These are phyloP conservation scores for Agriotes lineatus DNA, from an alignment of 2,888 invertebrate genomes.

Conservation along the genomic window DNA sequence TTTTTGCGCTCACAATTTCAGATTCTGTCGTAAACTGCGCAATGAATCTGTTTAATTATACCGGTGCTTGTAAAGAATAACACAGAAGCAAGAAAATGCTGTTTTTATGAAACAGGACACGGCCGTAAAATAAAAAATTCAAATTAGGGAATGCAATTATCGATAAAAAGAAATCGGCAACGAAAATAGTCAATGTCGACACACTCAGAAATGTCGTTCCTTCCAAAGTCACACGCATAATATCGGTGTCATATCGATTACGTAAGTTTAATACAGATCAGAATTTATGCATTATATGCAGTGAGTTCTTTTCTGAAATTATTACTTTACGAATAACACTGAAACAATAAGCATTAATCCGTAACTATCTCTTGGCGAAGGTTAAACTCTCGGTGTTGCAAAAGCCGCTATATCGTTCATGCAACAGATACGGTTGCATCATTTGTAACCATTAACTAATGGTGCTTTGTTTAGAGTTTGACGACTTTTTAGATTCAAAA, in stretches of 20 bases:
- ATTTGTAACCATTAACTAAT: not conserved
- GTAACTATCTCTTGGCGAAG: conserved; percentile 11
- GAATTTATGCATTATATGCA: not conserved
- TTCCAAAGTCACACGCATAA: not conserved
- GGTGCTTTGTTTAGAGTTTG: not conserved
- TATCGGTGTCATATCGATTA: too few species aligned
- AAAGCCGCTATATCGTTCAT: not conserved
- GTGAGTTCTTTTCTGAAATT: not conserved
- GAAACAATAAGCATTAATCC: conserved; percentile 8
- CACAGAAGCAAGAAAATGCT: conserved; percentile 12
- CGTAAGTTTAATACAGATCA: not conserved
- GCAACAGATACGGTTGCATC: conserved; percentile 4
- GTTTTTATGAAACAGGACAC: conserved; percentile 23
- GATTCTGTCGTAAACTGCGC: conserved; percentile 31
- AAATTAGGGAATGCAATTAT: conserved; percentile 19
- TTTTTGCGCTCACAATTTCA: conserved; percentile 29
- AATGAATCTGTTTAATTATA: conserved; percentile 25
- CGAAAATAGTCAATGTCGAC: conserved; percentile 1
- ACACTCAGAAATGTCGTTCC: not conserved
- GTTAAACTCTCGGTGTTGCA: conserved; percentile 1
- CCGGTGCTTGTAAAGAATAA: conserved; percentile 15
- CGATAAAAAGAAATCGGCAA: conserved; percentile 10
- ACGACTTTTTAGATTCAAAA: not conserved
- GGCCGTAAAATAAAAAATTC: conserved; percentile 20
- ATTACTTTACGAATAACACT: not conserved